Conservation (phyloP, 1,140 invertebrate genomes). For the Trichogramma pretiosum region DNA sequence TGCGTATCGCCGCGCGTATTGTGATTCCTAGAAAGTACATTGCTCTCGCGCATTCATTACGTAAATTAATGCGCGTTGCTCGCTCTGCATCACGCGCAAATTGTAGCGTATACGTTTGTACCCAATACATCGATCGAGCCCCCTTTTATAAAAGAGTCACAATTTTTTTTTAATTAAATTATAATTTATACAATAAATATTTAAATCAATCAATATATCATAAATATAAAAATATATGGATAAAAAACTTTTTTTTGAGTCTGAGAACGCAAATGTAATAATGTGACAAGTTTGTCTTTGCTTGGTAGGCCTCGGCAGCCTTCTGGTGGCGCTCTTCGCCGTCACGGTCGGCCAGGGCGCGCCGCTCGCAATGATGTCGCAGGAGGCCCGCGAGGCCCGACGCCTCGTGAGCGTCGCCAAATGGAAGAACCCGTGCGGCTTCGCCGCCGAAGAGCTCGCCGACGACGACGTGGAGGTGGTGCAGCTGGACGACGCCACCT, state of each 20-base stretch:
- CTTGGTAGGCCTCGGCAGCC: conserved; percentile 37
- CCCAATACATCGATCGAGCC: too few relatives aligned
- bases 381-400: too few relatives aligned
- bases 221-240: background rate
- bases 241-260: background rate
- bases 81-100: too few relatives aligned
- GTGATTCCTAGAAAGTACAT: too few relatives aligned
- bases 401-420: conserved; percentile 31
- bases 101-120: too few relatives aligned
- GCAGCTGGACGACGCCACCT: conserved; percentile 34
- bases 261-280: background rate
- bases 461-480: conserved; percentile 30
- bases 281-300: conserved; percentile 15
- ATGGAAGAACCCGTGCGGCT: conserved; percentile 50
- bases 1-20: too few relatives aligned
- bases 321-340: conserved; percentile 31
- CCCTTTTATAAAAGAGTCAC: background rate
- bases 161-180: background rate
- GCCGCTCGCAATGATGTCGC: conserved; percentile 30
- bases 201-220: background rate
- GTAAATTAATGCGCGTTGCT: too few relatives aligned
- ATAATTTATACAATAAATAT: background rate
- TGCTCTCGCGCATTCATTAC: too few relatives aligned
- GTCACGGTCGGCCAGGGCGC: conserved; percentile 35
- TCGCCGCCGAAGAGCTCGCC: conserved; percentile 33